Evolutionary conservation across 2,888 invertebrate genomes (phyloP).

Genomic region (Leptopilina drosophilae): DNA sequence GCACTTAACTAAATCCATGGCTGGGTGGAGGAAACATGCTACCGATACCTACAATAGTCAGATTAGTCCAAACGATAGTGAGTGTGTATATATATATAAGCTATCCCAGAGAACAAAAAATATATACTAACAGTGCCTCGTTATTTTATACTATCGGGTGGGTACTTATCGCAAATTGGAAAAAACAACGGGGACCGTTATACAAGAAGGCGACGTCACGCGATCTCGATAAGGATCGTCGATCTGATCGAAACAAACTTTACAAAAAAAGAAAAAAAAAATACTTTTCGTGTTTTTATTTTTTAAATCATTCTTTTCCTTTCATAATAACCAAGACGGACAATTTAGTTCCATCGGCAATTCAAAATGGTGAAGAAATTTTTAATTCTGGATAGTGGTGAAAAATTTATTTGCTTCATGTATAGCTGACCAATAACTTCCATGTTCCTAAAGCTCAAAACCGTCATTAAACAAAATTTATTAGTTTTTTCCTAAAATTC

Average conservation of each 20-base stretch:
- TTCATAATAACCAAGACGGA: too few relatives aligned
- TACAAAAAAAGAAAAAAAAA: slow-evolving; percentile 8
- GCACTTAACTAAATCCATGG: not conserved
- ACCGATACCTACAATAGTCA: slow-evolving; percentile 18
- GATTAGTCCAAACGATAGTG: slow-evolving; percentile 28
- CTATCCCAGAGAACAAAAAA: slow-evolving; percentile 30
- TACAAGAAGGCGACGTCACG: slow-evolving; percentile 42
- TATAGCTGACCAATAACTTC: too few relatives aligned
- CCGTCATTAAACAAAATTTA: too few relatives aligned
- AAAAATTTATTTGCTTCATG: too few relatives aligned
- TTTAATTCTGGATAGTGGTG: too few relatives aligned
- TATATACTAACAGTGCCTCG: slow-evolving; percentile 30
- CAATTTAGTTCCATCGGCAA: too few relatives aligned
- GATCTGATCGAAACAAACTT: slow-evolving; percentile 44
- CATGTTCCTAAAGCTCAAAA: too few relatives aligned
- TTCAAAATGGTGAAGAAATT: too few relatives aligned
- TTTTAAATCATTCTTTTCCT: too few relatives aligned
- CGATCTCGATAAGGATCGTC: slow-evolving; percentile 39
- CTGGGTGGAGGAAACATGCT: slow-evolving; percentile 23
- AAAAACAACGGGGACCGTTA: slow-evolving; percentile 47
- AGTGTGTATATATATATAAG: too few relatives aligned
- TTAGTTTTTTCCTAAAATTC: too few relatives aligned
- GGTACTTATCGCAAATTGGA: slow-evolving; percentile 39
- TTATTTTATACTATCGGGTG: slow-evolving; percentile 38
- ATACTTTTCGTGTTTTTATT: not conserved